phyloP scores from a whole-genome alignment of 2,888 invertebrate species.

The Euphydryas editha region DNA sequence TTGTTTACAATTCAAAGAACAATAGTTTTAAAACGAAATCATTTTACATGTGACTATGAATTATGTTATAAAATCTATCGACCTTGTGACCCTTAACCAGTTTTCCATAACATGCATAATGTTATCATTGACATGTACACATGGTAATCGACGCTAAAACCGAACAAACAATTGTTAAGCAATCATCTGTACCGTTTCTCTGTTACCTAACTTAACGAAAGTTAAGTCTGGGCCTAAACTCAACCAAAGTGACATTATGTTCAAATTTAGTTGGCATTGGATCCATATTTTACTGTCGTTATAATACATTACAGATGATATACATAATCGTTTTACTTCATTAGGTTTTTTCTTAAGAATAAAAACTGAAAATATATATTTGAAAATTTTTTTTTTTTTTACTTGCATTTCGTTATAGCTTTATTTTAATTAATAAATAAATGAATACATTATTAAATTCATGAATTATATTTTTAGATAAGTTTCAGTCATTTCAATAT shows the following conservation, averaged over 20 bases:
- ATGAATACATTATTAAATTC: too few species aligned
- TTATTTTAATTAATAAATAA: too few species aligned
- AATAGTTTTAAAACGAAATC: too few species aligned
- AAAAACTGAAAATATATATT: too few species aligned
- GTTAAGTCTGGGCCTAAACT: slow-evolving; percentile 39
- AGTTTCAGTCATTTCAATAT: too few species aligned
- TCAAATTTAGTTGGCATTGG: slow-evolving; percentile 5
- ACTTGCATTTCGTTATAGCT: too few species aligned
- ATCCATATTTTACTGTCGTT: neutral
- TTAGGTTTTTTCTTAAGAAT: too few species aligned
- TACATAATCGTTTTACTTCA: too few species aligned
- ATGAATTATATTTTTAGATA: too few species aligned
- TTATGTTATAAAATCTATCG: neutral
- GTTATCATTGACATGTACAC: slow-evolving; percentile 12
- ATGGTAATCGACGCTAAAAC: slow-evolving; percentile 34
- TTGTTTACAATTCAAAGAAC: too few species aligned
- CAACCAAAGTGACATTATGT: slow-evolving; percentile 10
- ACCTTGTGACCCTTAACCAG: slow-evolving; percentile 17
- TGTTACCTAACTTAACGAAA: slow-evolving; percentile 67
- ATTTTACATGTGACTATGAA: neutral
- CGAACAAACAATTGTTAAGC: slow-evolving; percentile 55
- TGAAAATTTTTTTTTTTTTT: too few species aligned
- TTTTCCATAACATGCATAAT: slow-evolving; percentile 4
- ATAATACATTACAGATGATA: too few species aligned
- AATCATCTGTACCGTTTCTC: slow-evolving; percentile 65